Conservation (phyloP, 2,888 invertebrate genomes). For the Microctonus aethiopoides region DNA sequence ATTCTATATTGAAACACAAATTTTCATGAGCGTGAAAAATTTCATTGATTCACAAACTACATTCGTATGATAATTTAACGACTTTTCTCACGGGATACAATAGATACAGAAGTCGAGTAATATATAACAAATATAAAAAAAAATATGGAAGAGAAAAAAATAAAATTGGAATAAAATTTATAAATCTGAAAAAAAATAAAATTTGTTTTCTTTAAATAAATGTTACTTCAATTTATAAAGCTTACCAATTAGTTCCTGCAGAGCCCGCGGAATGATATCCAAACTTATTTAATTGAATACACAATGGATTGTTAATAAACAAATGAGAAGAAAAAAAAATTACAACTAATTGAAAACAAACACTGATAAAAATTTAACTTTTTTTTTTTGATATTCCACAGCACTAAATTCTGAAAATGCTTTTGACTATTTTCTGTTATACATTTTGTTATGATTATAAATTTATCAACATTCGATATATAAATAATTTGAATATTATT, state of each 20-base stretch:
- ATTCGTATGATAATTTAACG: not conserved
- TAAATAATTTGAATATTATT: too few relatives aligned
- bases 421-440: too few relatives aligned
- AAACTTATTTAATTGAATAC: not conserved
- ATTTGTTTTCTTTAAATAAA: not conserved
- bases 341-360: not conserved
- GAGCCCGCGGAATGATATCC: not conserved
- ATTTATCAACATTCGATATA: too few relatives aligned
- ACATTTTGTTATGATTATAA: too few relatives aligned
- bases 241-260: not conserved
- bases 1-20: not conserved
- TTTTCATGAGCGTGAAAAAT: not conserved
- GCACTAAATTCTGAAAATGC: too few relatives aligned
- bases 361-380: not conserved
- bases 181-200: not conserved
- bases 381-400: not conserved
- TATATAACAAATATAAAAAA: not conserved
- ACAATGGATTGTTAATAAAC: not conserved
- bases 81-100: not conserved
- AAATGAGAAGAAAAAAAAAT: not conserved
- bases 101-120: not conserved
- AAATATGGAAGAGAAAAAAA: not conserved
- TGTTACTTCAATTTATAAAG: not conserved
- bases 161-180: not conserved
- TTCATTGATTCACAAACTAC: not conserved